Conservation (phyloP, 2,888 invertebrate genomes). For the Melipona beecheii region DNA sequence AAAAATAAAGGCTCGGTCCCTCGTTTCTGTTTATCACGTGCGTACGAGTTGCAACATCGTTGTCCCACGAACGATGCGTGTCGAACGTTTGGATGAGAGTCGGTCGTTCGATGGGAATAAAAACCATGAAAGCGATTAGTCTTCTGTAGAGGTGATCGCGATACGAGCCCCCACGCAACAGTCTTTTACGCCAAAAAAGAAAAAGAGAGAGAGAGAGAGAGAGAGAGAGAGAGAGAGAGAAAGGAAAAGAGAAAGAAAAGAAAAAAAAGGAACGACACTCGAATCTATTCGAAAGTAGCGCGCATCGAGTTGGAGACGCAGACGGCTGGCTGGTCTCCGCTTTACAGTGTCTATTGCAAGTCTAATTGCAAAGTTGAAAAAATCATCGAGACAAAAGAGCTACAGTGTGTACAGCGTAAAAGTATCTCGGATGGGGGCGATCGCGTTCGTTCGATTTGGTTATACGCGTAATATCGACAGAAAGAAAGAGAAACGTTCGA, state of each 20-base stretch:
- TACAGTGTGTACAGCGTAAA: constrained; percentile 12
- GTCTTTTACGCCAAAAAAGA: constrained; percentile 8
- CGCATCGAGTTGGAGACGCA: no score
- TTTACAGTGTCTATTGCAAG: no score
- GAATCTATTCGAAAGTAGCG: no score
- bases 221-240: no score
- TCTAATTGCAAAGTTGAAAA: no score
- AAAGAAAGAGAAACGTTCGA: constrained; percentile 26
- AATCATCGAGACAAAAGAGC: not conserved
- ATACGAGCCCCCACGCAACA: not conserved
- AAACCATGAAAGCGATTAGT: not conserved
- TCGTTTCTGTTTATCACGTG: not conserved
- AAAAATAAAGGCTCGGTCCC: not conserved
- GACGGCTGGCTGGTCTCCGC: no score
- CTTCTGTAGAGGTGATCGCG: not conserved
- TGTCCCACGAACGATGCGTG: not conserved
- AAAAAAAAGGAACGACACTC: no score
- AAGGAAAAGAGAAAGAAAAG: no score
- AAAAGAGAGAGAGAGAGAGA: no score
- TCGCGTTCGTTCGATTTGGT: constrained; percentile 5
- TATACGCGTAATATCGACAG: not conserved
- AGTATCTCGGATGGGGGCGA: constrained; percentile 27
- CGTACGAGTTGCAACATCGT: not conserved
- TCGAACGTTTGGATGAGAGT: not conserved
- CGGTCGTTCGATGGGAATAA: not conserved